phyloP scores from a whole-genome alignment of 2,113 vertebrate genomes.

The Cercopithecus mona region DNA sequence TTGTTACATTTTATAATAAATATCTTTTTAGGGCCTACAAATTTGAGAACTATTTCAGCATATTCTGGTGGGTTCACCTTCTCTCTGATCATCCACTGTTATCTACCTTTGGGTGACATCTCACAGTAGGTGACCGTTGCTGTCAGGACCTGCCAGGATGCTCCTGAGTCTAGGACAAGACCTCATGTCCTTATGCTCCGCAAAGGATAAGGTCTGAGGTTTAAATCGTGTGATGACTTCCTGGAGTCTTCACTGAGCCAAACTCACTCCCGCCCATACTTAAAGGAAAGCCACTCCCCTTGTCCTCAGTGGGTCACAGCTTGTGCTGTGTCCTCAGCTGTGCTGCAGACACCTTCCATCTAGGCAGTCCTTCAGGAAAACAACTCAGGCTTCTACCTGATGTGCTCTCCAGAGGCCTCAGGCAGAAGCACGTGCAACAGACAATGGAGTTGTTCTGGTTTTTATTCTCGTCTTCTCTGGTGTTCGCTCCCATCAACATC shows the following conservation, averaged over 20 bases:
- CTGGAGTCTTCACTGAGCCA: neutral
- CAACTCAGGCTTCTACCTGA: neutral
- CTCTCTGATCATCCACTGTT: neutral
- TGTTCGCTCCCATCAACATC: neutral
- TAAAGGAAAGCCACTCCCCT: neutral
- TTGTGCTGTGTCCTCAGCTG: too few species aligned
- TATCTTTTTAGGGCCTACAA: neutral
- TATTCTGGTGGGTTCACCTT: fast-evolving
- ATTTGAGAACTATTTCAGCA: neutral
- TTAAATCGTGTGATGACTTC: neutral
- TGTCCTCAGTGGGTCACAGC: neutral
- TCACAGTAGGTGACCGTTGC: neutral
- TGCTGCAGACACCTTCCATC: too few species aligned
- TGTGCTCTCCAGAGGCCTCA: neutral
- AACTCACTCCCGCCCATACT: fast-evolving
- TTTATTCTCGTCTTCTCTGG: neutral
- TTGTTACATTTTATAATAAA: neutral
- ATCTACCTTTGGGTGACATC: neutral
- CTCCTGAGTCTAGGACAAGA: neutral
- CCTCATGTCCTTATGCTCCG: fast-evolving
- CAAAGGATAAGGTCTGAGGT: neutral
- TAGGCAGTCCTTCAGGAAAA: neutral
- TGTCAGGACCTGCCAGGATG: neutral
- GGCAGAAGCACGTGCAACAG: neutral
- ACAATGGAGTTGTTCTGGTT: fast-evolving